Base-by-base conservation (phyloP, 2,888 invertebrate species). In the Xylocampa areola region DNA sequence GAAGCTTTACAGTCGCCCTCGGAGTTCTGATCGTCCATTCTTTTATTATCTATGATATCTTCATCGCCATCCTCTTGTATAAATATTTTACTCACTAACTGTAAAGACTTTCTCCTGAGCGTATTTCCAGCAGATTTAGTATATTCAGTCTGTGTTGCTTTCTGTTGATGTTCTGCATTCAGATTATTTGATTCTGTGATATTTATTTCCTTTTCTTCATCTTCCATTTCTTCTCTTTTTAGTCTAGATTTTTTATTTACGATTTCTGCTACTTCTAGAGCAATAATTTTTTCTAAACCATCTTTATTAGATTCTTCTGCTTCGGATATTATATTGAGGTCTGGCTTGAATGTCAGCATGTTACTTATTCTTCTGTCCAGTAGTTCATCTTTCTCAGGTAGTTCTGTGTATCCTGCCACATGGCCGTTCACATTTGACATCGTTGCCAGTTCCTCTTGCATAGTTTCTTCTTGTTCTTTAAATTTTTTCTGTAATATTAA, bases 1-100 rank as follows among this genome's bases (percentile, higher is more conserved):
- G 95, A 95, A 0, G 95, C 95, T 61, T 95, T 94, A 21, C 91
- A 90, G 66, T 93, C 91, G 30, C 89, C 90, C 77, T 92, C 91
- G 0, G 92, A 92, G 64, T 90, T 91, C 67, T 91, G 85, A 58
- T 92, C 91, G 53, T 93, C 91, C 83, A 92, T 90, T 61, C 74
- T 87, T 33, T 86, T 91, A 71, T 89, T 88, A 39, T 91, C 91
- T 5, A 85, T 60, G 0, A 79, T 40, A 67, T 89, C 87, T 41
- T 88, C 87, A 32, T 87, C 85, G 7, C 45, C 81, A 23, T 84
- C 79, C 23, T 88, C 87, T 35, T 85, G 87, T 1, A 78, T 77
- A 30, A 92, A 88, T 62, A 94, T 84, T 61, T 82, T 90, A 61
- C 68, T 90, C 0, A 92, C 83, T 33, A 93, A 48, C 33, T 90